Percentiles rank a stretch among this genome's conserved stretches.
Conservation (phyloP, 1,140 invertebrate genomes). For the Leptinotarsa undecemlineata region DNA sequence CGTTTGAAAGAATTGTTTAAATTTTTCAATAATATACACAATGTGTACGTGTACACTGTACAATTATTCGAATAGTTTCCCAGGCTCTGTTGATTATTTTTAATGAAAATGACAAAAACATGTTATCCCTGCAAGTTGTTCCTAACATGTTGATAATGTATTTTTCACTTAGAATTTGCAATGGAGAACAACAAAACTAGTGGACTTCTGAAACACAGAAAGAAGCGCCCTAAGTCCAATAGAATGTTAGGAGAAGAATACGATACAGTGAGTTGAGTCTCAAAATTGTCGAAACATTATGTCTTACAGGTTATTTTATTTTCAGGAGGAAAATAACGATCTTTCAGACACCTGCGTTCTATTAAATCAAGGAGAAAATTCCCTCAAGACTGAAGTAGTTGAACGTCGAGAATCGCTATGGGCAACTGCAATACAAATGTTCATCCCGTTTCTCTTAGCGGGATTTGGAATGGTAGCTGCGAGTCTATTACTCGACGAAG, state of each 20-base stretch:
- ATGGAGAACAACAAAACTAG: conserved; percentile 21
- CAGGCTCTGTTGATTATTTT: background rate
- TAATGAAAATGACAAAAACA: background rate
- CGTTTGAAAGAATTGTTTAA: background rate
- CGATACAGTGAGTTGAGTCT: conserved; percentile 17
- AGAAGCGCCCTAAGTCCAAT: conserved; percentile 1
- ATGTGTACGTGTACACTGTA: background rate
- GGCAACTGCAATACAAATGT: conserved; percentile 79
- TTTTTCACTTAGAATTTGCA: conserved; percentile 27
- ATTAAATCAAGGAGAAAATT: conserved; percentile 25
- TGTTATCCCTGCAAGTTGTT: background rate
- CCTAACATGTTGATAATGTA: conserved; percentile 22
- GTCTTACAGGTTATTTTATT: background rate
- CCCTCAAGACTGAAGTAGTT: conserved; percentile 23
- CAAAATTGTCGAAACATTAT: too few relatives aligned
- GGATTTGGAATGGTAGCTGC: conserved; percentile 92
- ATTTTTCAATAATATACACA: background rate
- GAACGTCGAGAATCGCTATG: conserved; percentile 58
- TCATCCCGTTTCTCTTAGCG: conserved; percentile 86
- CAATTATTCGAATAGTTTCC: background rate
- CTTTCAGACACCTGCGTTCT: conserved; percentile 37
- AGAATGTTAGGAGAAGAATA: conserved; percentile 12
- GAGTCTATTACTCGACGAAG: conserved; percentile 80
- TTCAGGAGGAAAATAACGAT: conserved; percentile 31
- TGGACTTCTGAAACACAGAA: conserved; percentile 24